Base-by-base conservation (phyloP, 2,888 invertebrate genomes). In the Drosophila histrio region DNA sequence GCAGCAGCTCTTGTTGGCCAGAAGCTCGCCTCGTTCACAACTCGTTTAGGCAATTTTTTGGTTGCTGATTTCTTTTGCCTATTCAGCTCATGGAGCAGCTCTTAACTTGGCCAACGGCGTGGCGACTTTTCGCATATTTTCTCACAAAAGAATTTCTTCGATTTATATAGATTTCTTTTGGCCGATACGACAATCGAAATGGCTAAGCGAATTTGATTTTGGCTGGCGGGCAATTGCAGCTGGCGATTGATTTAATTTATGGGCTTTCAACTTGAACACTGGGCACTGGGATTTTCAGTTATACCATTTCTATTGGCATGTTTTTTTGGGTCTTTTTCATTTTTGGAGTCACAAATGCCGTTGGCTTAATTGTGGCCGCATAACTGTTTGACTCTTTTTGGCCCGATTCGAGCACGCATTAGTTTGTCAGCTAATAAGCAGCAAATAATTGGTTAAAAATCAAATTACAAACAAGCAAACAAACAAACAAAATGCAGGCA, bases 231-330 rank as follows among this genome's bases (percentile, higher is more conserved):
- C 83, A 82, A 79, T 82, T 87, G 84, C 84, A 83, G 79, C 57
- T 59, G 73, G 49, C 77, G 77, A 71, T 79, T 82, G 79, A 87
- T 85, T 87, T 82, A 85, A 82, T 79, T 85, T 85, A 82, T 87
- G 66, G 66, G 66, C 78, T 68, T 64, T 74, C 59, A 60, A 32
- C 44, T 77, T 77, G 67, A 64, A 44, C 67, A 53, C 22, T 70
- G 67, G 67, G 49, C 67, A 53, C 22, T 70, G 53, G 43, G 26
- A 26, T 75, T 57, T 57, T 56, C 53, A 50, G 49, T 52, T 59
- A 60, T 67, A 36, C 56, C 53, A 65, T 71, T 61, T 72, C 39
- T 61, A 61, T 72, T 53, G 52, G 28, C 49, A 53, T 44, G 44
- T 62, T 15, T 1, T 4, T 21, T 7, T 0, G 1, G 22, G 1